These are phyloP conservation scores for Numenius arquata DNA, from an alignment of 2,113 vertebrate genomes.

Conservation along the genomic window DNA sequence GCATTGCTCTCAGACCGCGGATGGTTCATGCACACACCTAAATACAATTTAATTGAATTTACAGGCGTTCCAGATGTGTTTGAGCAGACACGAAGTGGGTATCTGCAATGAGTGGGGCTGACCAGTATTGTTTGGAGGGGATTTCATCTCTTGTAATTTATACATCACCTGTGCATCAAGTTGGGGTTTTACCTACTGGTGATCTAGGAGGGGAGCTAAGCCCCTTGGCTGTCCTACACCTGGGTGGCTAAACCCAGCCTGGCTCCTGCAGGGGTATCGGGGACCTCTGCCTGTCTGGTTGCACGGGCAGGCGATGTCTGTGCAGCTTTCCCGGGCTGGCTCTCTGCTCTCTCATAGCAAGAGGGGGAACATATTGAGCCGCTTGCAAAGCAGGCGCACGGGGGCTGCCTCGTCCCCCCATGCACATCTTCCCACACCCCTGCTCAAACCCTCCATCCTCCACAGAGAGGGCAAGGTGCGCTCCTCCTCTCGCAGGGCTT, in stretches of 20 bases:
- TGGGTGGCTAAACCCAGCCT: neutral
- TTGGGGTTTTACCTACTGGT: neutral
- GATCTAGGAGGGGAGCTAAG: neutral
- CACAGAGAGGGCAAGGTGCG: neutral
- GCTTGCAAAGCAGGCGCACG: neutral
- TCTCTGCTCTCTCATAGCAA: neutral
- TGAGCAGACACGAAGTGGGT: neutral
- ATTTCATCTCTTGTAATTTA: neutral
- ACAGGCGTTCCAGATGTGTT: neutral
- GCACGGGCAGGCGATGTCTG: rapidly evolving
- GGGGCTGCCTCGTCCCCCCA: rapidly evolving
- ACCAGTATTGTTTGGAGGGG: neutral
- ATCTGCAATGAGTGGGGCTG: neutral
- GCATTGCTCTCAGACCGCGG: neutral
- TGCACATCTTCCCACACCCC: neutral
- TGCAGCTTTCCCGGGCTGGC: neutral
- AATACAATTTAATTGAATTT: neutral
- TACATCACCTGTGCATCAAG: rapidly evolving
- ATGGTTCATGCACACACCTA: neutral
- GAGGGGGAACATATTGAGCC: neutral
- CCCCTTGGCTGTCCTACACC: rapidly evolving
- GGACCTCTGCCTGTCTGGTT: neutral
- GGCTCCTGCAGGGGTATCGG: neutral
- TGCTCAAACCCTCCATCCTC: neutral
- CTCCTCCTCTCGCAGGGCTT: neutral